Percentiles rank a stretch among this genome's conserved stretches.
These are phyloP conservation scores for Stomorhina lunata DNA, from an alignment of 2,888 invertebrate genomes.

Conservation along the genomic window DNA sequence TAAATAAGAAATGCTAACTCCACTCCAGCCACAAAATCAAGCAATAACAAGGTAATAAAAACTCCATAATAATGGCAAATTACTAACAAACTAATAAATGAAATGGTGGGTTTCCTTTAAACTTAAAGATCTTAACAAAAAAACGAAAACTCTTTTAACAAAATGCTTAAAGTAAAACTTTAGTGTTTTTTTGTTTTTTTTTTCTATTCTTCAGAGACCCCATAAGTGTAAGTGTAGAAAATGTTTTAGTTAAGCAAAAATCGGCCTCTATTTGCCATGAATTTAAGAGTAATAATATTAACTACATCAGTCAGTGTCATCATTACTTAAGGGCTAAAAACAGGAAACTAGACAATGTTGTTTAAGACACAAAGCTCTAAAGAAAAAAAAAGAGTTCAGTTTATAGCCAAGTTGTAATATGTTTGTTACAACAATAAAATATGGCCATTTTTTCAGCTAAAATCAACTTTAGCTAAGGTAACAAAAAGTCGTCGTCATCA, in stretches of 20 bases:
- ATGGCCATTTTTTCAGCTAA: conserved; percentile 36
- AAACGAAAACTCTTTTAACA: neutral
- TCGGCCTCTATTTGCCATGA: conserved; percentile 33
- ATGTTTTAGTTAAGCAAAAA: no score
- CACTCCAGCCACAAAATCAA: neutral
- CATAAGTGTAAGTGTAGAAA: conserved; percentile 32
- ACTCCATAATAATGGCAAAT: conserved; percentile 57
- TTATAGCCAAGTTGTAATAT: conserved; percentile 10
- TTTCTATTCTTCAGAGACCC: neutral
- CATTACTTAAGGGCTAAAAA: conserved; percentile 61
- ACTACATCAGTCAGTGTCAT: conserved; percentile 64
- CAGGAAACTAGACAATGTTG: conserved; percentile 46
- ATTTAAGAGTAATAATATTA: conserved; percentile 56
- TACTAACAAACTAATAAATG: conserved; percentile 57
- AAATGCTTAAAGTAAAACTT: neutral
- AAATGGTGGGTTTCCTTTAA: conserved; percentile 23
- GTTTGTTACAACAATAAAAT: conserved; percentile 26
- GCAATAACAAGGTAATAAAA: conserved; percentile 23
- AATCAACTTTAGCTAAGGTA: neutral
- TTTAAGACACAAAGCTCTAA: neutral
- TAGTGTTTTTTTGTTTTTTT: neutral
- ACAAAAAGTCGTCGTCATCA: conserved; percentile 29
- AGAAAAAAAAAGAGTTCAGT: conserved; percentile 5
- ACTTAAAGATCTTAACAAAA: conserved; percentile 1
- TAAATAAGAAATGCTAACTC: conserved; percentile 37